Evolutionary conservation across 2,113 vertebrate species (phyloP), one percentile per base, ranked within the genome.

Genomic region (Felis catus): DNA sequence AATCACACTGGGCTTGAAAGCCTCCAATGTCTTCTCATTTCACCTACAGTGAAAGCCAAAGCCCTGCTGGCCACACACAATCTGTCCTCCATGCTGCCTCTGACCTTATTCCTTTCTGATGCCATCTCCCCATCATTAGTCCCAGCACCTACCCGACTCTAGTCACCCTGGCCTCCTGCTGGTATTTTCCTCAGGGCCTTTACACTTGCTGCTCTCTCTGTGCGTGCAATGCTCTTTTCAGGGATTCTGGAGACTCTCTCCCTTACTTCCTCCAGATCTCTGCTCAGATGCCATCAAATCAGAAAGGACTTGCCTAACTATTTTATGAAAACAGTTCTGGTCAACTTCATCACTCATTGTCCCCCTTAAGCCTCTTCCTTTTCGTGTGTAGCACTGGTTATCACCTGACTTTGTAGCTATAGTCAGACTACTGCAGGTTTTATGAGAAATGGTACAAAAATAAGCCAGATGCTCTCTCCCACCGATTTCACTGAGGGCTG

Each of bases 1-100:
- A 86, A 39, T 29, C 48, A 9, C 7, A 0, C 18, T 81, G 31
- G 55, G 36, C 33, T 36, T 10, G 2, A 33, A 81, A 89, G 3
- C n/a, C 15, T 39, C 36, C 18, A 12, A 0, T 39, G 29, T 65
- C 79, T 87, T 82, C 51, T 63, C 9, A 25, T 55, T 16, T 82
- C 48, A 16, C 36, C 36, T 36, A 19, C 19, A 87, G 33, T 55
- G 61, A 66, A 61, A 96, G 13, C 16, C 86, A 36, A 21, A 27
- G 51, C 70, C 18, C 58, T 80, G 58, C 55, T 29, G 63, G 48
- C 66, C 51, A 7, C 31, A 27, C 18, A 7, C 1, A 8, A 11
- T 39, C 55, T 25, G 4, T 4, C n/a, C 80, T 78, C 11, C 18
- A 61, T 0, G 0, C 41, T 7, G 21, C 3, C 45, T 4, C 13